Evolutionary conservation across 2,797 vertebrate species (phyloP), one percentile per base, ranked within the genome.

Genomic region (Sebastes miniatus): DNA sequence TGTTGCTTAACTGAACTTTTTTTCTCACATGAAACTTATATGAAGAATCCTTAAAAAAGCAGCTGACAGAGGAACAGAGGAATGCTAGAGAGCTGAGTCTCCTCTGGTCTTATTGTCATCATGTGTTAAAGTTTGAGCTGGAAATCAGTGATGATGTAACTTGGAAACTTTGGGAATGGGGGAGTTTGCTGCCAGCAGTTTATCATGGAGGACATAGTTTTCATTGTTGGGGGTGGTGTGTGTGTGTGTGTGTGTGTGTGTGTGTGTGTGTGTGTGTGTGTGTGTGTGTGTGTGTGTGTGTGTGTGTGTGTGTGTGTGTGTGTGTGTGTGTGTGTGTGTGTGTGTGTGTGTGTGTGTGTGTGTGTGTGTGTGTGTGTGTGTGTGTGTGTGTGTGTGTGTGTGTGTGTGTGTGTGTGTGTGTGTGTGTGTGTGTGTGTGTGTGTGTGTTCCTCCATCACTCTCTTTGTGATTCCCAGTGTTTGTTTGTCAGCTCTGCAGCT

Each of bases 131-230:
- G 6, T 13, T 3, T 27, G 18, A 24, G 43, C 32, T 58, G 12
- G 13, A 47, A 24, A 12, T 29, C 16, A 36, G 36, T 31, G 31
- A 31, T 24, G 73, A 62, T 39, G 36, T 7, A 29, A 76, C 36
- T 2, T 39, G 73, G 36, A n/a, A n/a, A 29, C 10, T 39, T 43
- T 47, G 31, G 59, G 59, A 78, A 16, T n/a, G 18, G 52, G 68
- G 54, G 50, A 54, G 24, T 54, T 25, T 50, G 43, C 36, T 64
- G 20, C 27, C 70, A 27, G 72, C 47, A 29, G 69, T 56, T 27
- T 0, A 76, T 65, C 64, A 58, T 24, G 36, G 63, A 50, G 68
- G 75, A 68, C 80, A 78, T 76, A 76, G 71, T 81, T 81, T 24
- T 80, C 76, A 65, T 69, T 76, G 76, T 70, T 76, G 67, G 61